Evolutionary conservation across 2,888 invertebrate species (phyloP).

Genomic region (Stegana nigrithorax): DNA sequence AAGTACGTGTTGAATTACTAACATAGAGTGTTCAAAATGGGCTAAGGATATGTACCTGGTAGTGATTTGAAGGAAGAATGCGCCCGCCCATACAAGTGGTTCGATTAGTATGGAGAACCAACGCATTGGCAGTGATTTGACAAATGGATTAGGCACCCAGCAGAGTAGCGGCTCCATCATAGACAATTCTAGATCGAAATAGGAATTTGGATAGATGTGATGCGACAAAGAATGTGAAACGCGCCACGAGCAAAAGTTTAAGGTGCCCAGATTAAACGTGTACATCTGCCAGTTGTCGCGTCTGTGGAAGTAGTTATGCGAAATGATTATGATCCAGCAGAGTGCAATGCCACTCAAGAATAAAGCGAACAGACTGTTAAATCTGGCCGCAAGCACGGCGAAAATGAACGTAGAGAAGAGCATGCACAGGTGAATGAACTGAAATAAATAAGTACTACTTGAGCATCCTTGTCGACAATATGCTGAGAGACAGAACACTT

Average conservation of each 20-base stretch:
- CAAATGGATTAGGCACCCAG: conserved; percentile 72
- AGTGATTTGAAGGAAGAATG: conserved; percentile 54
- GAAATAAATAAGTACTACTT: conserved; percentile 6
- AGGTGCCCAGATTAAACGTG: conserved; percentile 77
- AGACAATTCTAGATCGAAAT: conserved; percentile 80
- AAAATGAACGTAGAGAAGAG: conserved; percentile 63
- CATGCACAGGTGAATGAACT: conserved; percentile 67
- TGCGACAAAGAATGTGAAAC: conserved; percentile 83
- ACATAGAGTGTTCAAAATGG: neutral
- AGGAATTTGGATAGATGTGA: conserved; percentile 82
- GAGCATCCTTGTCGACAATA: too few relatives aligned
- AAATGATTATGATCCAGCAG: conserved; percentile 72
- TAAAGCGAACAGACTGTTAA: conserved; percentile 55
- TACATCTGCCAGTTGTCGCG: conserved; percentile 83
- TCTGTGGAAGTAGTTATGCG: conserved; percentile 84
- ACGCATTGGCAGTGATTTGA: conserved; percentile 71
- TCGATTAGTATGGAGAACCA: conserved; percentile 71
- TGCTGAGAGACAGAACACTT: too few relatives aligned
- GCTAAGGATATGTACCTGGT: conserved; percentile 55
- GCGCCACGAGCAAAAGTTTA: conserved; percentile 77
- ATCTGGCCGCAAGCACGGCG: conserved; percentile 64
- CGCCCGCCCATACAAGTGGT: conserved; percentile 64
- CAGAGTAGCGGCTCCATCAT: conserved; percentile 76
- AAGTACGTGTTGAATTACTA: neutral
- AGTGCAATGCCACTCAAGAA: conserved; percentile 72